phyloP scores from a whole-genome alignment of 2,888 invertebrate genomes.

The Drosophila dives region DNA sequence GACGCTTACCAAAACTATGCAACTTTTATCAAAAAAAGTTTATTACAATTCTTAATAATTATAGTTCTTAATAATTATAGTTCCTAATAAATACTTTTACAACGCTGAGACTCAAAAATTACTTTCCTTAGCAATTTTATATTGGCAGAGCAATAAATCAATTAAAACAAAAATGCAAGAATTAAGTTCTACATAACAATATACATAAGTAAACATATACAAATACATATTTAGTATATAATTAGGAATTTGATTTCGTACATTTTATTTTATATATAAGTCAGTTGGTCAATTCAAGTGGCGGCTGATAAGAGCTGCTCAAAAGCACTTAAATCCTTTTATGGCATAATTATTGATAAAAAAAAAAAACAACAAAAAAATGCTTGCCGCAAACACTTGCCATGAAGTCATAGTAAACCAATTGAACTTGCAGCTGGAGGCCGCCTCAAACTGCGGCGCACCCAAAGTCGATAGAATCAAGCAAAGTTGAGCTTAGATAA shows the following conservation, averaged over 20 bases:
- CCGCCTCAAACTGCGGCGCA: constrained; percentile 11
- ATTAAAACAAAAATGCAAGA: constrained; percentile 19
- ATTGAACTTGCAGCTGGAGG: constrained; percentile 56
- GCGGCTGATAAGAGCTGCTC: constrained; percentile 34
- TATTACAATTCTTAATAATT: neutral
- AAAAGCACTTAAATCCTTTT: constrained; percentile 34
- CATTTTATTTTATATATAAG: constrained; percentile 11
- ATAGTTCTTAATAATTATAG: neutral
- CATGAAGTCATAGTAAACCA: constrained; percentile 19
- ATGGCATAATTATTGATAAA: constrained; percentile 40
- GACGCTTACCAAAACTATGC: too few species aligned
- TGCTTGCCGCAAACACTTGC: constrained; percentile 31
- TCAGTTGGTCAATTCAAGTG: constrained; percentile 41
- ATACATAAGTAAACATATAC: neutral
- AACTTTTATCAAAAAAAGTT: neutral
- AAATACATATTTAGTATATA: neutral
- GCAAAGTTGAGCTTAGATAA: constrained; percentile 31
- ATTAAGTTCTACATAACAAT: constrained; percentile 5
- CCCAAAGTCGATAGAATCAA: constrained; percentile 1
- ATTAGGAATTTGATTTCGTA: neutral
- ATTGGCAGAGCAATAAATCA: neutral
- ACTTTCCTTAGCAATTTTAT: neutral
- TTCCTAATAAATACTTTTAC: neutral
- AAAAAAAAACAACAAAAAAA: constrained; percentile 26
- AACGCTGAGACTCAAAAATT: neutral